Percentiles rank a stretch among this genome's conserved stretches.
Evolutionary conservation across 2,888 invertebrate genomes (phyloP).

Genomic region (Pseudococcus jackbeardsleyi): DNA sequence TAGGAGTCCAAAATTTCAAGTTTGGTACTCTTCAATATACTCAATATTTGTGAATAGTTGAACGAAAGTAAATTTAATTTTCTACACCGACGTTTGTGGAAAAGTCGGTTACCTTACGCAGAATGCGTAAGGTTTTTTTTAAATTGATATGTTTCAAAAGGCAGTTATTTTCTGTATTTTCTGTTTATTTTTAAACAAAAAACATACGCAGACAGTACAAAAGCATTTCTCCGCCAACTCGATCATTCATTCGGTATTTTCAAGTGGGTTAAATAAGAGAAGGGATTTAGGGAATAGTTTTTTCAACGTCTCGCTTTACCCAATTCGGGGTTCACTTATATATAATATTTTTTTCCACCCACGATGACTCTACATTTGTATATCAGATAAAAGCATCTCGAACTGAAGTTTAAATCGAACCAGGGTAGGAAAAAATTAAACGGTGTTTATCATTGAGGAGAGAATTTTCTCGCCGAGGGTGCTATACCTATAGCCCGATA

Average conservation of each 20-base stretch:
- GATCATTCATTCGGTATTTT: background rate
- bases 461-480: conserved; percentile 19
- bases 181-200: conserved; percentile 17
- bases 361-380: background rate
- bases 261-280: background rate
- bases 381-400: background rate
- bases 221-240: background rate
- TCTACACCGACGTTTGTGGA: too few species aligned
- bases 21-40: too few species aligned
- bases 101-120: too few species aligned
- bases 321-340: background rate
- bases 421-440: background rate
- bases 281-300: conserved; percentile 41
- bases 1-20: too few species aligned
- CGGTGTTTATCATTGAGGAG: conserved; percentile 4
- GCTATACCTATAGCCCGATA: background rate
- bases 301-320: background rate
- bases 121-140: too few species aligned
- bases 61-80: too few species aligned
- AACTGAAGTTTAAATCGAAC: background rate
- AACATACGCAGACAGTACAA: background rate
- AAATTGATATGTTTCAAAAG: background rate
- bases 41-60: too few species aligned
- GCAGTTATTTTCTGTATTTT: conserved; percentile 23
- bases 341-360: background rate